phyloP scores from a whole-genome alignment of 2,797 vertebrate species.

The Phoxinus dragarum region DNA sequence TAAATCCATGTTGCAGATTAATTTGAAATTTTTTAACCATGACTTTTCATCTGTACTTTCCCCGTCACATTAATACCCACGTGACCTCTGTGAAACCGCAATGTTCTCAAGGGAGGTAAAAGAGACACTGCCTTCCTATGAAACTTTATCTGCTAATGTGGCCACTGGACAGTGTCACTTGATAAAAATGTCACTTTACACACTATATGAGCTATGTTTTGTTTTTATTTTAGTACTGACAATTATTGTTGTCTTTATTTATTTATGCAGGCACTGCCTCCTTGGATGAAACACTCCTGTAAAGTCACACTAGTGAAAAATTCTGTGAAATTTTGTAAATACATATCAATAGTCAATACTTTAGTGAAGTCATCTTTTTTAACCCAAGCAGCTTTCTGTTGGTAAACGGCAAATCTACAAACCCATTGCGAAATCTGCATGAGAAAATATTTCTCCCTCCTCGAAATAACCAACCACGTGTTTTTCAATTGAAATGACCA shows the following conservation, averaged over 20 bases:
- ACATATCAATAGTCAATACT: neutral
- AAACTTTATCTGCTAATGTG: slow-evolving; percentile 10
- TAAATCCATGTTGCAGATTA: neutral
- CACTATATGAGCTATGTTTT: neutral
- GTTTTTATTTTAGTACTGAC: neutral
- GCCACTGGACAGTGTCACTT: neutral
- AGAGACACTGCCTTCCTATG: neutral
- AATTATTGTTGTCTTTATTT: neutral
- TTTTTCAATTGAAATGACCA: neutral
- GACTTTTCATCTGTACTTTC: neutral
- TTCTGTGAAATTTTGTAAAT: neutral
- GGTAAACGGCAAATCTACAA: neutral
- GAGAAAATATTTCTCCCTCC: neutral
- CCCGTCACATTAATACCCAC: neutral
- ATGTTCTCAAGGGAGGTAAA: slow-evolving; percentile 10
- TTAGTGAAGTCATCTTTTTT: neutral
- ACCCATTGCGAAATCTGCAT: neutral
- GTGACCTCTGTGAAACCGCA: neutral
- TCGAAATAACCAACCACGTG: neutral
- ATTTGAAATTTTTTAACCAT: neutral
- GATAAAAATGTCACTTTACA: neutral
- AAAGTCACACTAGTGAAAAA: neutral
- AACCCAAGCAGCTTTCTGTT: slow-evolving; percentile 1
- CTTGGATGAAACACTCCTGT: neutral
- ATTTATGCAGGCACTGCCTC: neutral